phyloP scores from a whole-genome alignment of 1,140 invertebrate species.

The Gryllus bimaculatus region DNA sequence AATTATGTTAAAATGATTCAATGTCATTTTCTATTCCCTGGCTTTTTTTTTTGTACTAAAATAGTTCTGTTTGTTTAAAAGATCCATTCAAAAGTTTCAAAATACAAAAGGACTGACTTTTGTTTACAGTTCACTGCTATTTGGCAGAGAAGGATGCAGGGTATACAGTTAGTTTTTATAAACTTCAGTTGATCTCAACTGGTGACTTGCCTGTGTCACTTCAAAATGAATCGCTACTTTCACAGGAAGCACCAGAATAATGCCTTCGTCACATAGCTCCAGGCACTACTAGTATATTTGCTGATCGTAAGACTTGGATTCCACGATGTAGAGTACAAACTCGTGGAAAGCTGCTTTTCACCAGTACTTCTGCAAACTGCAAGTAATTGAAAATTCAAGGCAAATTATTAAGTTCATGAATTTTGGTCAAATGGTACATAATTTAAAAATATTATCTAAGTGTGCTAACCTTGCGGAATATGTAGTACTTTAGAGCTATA shows the following conservation, averaged over 20 bases:
- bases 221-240: not conserved
- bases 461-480: not conserved
- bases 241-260: not conserved
- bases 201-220: not conserved
- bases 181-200: not conserved
- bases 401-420: not conserved
- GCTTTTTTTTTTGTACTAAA: no score
- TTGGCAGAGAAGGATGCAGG: no score
- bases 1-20: no score
- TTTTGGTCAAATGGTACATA: not conserved
- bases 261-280: constrained; percentile 15
- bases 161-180: no score
- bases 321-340: constrained; percentile 18
- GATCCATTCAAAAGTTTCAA: no score
- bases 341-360: constrained; percentile 9
- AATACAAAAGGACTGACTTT: no score
- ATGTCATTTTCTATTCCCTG: no score
- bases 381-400: not conserved
- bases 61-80: no score
- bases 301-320: constrained; percentile 17
- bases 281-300: constrained; percentile 12
- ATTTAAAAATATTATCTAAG: not conserved
- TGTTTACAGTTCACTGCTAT: no score
- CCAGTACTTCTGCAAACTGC: constrained; percentile 10
- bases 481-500: no score